Evolutionary conservation across 2,797 vertebrate genomes (phyloP).

Genomic region (Phrynocephalus vlangalii): DNA sequence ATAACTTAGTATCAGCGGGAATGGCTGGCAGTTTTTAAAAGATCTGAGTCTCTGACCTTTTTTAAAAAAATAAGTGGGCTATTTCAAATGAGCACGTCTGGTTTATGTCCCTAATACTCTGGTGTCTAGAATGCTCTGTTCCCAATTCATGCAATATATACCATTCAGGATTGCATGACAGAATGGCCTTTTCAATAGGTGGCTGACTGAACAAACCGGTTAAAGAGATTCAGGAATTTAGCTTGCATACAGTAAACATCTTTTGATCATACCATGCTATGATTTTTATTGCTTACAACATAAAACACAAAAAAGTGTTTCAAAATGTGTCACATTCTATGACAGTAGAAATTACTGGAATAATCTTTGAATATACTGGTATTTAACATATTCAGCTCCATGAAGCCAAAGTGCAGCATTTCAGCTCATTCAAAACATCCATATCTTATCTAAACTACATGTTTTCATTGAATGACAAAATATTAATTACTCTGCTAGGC

Average conservation of each 20-base stretch:
- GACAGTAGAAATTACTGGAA: slow-evolving; percentile 4
- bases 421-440: background rate
- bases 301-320: background rate
- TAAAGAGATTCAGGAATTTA: slow-evolving; percentile 74
- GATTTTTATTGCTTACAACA: background rate
- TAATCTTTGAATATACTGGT: slow-evolving; percentile 26
- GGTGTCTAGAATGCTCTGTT: slow-evolving; percentile 78
- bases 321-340: background rate
- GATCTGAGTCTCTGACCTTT: slow-evolving; percentile 77
- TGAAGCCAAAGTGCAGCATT: background rate
- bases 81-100: slow-evolving; percentile 81
- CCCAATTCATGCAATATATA: slow-evolving; percentile 78
- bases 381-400: background rate
- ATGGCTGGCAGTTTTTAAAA: slow-evolving; percentile 75
- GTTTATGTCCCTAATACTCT: slow-evolving; percentile 81
- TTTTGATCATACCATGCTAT: background rate
- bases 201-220: slow-evolving; percentile 72
- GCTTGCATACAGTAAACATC: slow-evolving; percentile 60
- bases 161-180: slow-evolving; percentile 77
- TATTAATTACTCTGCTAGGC: background rate
- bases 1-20: slow-evolving; percentile 68
- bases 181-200: slow-evolving; percentile 76
- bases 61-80: slow-evolving; percentile 69
- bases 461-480: background rate
- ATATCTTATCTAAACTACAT: background rate